Evolutionary conservation across 2,113 vertebrate genomes (phyloP), one percentile per base, ranked within the genome.

Genomic region (Corythornis madagascariensis): DNA sequence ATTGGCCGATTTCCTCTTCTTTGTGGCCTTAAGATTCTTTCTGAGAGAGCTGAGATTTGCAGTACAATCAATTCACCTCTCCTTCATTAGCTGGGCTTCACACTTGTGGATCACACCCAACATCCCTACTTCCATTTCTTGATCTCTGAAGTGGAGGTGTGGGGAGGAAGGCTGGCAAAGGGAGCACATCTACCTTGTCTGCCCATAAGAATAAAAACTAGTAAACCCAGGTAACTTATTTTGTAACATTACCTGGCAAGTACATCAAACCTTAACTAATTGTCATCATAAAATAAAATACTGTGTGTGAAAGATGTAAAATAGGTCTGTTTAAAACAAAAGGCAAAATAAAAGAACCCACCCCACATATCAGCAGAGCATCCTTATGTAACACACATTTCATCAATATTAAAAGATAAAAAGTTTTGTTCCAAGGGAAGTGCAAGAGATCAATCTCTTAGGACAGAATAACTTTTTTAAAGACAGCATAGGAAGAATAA

Each of bases 401-500:
- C 26, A 86, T 81, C 78, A 88, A 90, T 78, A 86, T 52, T 45
- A 80, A 52, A 87, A 86, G 38, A 88, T 16, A 88, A 88, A 72
- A 89, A 25, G 7, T 78, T 90, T 64, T 89, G 25, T 86, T 64
- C 9, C 6, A 6, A 84, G 16, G 13, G 18, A 71, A 81, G 13
- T n/a, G 7, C 12, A 88, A 11, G 43, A 83, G 31, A 87, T 33
- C n/a, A 53, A 22, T 90, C 69, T 92, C 48, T 66, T 77, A 71
- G 25, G 73, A 71, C 22, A 48, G 17, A 57, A 53, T 50, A 84
- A 75, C 4, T 89, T 90, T n/a, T 43, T 60, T 77, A 83, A 11
- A 76, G 19, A 7, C 65, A 80, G 79, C 28, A 63, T 6, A 69
- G 22, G 25, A 80, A 38, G 4, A 83, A 81, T 22, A 89, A 83